Evolutionary conservation across 2,888 invertebrate species (phyloP).

Genomic region (Belgica antarctica): DNA sequence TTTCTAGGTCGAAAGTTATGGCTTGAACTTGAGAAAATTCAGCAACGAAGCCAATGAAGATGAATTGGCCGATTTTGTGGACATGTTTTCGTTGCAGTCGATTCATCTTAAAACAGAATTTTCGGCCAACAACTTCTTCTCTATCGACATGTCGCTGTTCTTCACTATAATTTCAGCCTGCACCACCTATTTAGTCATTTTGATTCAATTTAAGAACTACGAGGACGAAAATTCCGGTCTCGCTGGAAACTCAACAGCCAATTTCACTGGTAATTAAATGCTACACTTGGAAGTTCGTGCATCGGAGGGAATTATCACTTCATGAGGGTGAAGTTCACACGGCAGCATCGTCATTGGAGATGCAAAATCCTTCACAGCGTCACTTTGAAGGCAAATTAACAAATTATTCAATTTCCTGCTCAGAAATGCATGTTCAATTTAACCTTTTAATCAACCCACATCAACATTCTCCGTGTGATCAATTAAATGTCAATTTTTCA

Average conservation of each 20-base stretch:
- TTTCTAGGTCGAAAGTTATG: constrained; percentile 26
- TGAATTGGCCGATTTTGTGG: constrained; percentile 23
- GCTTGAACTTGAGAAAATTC: constrained; percentile 11
- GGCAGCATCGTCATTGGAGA: not conserved
- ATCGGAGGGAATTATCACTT: not conserved
- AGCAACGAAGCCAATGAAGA: constrained; percentile 35
- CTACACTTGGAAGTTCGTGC: not conserved
- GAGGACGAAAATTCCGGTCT: constrained; percentile 22
- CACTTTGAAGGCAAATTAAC: not conserved
- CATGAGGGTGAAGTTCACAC: not conserved
- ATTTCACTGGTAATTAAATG: not conserved
- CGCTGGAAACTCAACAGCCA: not conserved
- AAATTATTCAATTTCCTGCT: not conserved
- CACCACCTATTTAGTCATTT: constrained; percentile 42
- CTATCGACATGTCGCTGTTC: constrained; percentile 43
- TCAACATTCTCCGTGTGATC: no score
- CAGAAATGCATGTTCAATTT: not conserved
- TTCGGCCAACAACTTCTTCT: constrained; percentile 40
- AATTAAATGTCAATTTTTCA: no score
- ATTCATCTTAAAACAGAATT: constrained; percentile 42
- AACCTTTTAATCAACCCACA: not conserved
- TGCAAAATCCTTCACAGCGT: not conserved
- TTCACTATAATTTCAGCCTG: constrained; percentile 34
- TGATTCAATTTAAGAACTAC: constrained; percentile 42
- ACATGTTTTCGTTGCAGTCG: constrained; percentile 38